Conservation (phyloP, 1,140 invertebrate genomes). For the Bombus affinis region DNA sequence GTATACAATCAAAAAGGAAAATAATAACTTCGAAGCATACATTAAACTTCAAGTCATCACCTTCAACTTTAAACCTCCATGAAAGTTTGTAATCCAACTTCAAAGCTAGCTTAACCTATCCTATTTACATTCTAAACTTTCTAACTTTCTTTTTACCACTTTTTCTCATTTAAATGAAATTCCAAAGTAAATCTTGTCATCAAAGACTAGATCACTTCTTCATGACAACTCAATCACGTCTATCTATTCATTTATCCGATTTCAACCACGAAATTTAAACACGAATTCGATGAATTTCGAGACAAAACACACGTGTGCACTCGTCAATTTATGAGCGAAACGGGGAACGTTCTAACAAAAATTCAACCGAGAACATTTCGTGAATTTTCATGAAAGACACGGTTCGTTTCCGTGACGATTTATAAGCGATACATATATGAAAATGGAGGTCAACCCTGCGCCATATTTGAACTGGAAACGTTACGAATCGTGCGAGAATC, state of each 20-base stretch:
- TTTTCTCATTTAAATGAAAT: not conserved
- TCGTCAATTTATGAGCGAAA: conserved; percentile 1
- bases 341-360: not conserved
- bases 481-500: conserved; percentile 14
- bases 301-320: not conserved
- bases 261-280: not conserved
- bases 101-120: not conserved
- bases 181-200: not conserved
- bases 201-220: too few species aligned
- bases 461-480: conserved; percentile 11
- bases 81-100: not conserved
- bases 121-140: not conserved
- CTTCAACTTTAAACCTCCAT: not conserved
- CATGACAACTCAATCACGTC: not conserved
- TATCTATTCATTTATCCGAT: not conserved
- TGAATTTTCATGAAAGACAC: conserved; percentile 5
- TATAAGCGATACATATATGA: conserved; percentile 10
- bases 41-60: not conserved
- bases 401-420: conserved; percentile 2
- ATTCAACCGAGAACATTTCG: not conserved
- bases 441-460: not conserved
- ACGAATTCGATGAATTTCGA: not conserved
- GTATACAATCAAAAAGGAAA: not conserved
- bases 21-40: not conserved
- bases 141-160: not conserved